Base-by-base conservation (phyloP, 2,888 invertebrate genomes). In the Phengaris alcon region DNA sequence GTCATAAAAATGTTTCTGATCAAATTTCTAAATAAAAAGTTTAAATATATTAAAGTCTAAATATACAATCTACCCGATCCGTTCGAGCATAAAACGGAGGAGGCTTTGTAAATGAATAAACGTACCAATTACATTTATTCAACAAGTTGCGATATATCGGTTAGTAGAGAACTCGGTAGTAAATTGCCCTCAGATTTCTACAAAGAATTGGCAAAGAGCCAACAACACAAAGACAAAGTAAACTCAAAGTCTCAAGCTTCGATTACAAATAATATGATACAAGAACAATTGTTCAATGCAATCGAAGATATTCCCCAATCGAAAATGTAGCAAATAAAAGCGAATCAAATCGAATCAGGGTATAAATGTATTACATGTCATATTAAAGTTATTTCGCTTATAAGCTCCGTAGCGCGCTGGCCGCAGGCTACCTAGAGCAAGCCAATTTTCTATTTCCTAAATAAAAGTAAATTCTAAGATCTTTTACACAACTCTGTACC, bases 221-320 rank as follows among this genome's bases (percentile, higher is more conserved):
- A 72, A 35, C 69, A 13, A 35, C 70, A 70, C 54, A 72, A 72
- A 72, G 54, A 72, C 72, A 72, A 72, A 72, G 72, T 13, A 52
- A 54, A 72, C 72, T 72, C 72, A 72, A 72, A 52, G 64, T 35
- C 64, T 46, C 68, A 13, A 46, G 68, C 48, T 72, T 72, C 72
- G 0, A 72, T 72, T 72, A 72, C 72, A 72, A 72, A 72, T 72
- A 72, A 54, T 54, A 72, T 54, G 72, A 72, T 72, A 72, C 72
- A 7, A 35, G 15, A 68, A 68, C 68, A 46, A 15, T 64, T 2
- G 22, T 8, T 54, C 52, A 72, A 72, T 70, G 70, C 70, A 48
- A 22, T 13, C 12, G 51, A 15, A 10, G 22, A 69, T 69, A 51
- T 51, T 69, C 15, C 15, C 10, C 69, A 51, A 48, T 69, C 70